These are phyloP conservation scores for Arizona elegans DNA, from an alignment of 2,113 vertebrate genomes.

Conservation along the genomic window DNA sequence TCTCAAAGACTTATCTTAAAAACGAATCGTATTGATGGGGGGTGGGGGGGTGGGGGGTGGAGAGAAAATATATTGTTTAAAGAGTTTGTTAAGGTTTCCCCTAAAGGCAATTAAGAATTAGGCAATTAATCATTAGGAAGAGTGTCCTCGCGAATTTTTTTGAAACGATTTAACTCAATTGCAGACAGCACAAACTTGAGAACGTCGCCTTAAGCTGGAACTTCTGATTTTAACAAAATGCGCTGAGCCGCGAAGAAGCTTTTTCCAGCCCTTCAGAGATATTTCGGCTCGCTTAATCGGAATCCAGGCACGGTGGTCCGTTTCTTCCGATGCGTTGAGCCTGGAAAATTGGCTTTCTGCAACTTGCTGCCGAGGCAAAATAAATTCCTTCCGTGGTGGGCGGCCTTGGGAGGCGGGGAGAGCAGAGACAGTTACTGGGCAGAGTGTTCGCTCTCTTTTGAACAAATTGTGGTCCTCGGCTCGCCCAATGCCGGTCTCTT, in stretches of 20 bases:
- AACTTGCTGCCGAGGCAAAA: background rate
- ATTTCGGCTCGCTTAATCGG: background rate
- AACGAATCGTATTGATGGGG: background rate
- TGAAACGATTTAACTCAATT: background rate
- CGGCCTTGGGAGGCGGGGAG: background rate
- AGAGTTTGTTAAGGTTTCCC: background rate
- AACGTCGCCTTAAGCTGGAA: no score
- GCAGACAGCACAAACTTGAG: no score
- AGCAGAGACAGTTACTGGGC: background rate
- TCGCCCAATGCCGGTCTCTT: background rate
- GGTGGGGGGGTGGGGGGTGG: no score
- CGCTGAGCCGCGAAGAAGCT: background rate
- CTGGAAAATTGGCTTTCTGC: background rate
- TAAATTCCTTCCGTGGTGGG: background rate
- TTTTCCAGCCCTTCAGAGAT: background rate
- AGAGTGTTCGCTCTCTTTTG: background rate
- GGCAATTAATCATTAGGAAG: background rate
- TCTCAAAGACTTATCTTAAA: background rate
- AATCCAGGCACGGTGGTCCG: background rate
- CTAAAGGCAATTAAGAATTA: background rate
- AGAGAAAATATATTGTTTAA: background rate
- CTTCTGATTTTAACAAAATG: background rate
- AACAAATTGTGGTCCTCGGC: conserved; percentile 16
- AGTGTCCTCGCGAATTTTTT: background rate
- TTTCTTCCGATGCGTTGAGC: background rate